Evolutionary conservation across 2,888 invertebrate genomes (phyloP).

Genomic region (Reticulitermes lucifugus): DNA sequence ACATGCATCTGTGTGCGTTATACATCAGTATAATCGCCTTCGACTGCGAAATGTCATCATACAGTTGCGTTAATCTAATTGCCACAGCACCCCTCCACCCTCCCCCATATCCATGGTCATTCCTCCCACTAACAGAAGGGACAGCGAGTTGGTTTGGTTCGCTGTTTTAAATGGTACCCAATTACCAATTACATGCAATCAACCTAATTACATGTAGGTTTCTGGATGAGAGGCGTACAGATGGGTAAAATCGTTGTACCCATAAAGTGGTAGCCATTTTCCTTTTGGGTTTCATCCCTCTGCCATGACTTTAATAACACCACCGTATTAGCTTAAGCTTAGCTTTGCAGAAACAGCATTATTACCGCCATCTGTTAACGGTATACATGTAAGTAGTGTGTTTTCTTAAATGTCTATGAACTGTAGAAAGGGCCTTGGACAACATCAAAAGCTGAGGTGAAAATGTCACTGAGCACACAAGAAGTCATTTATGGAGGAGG

Average conservation of each 20-base stretch:
- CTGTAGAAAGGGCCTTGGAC: too few relatives aligned
- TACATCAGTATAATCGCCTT: constrained; percentile 31
- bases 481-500: too few relatives aligned
- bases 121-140: neutral
- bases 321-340: neutral
- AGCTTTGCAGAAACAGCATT: too few relatives aligned
- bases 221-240: neutral
- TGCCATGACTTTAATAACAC: neutral
- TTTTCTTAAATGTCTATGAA: too few relatives aligned
- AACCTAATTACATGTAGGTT: constrained; percentile 46
- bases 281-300: neutral
- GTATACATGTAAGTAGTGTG: too few relatives aligned
- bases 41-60: constrained; percentile 42
- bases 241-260: neutral
- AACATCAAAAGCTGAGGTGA: too few relatives aligned
- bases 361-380: too few relatives aligned
- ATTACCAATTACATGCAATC: constrained; percentile 50
- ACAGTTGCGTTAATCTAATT: constrained; percentile 43
- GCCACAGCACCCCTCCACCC: constrained; percentile 23
- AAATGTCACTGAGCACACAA: too few relatives aligned
- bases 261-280: constrained; percentile 21
- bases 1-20: neutral
- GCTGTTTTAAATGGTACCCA: constrained; percentile 45
- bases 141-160: constrained; percentile 15
- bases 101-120: neutral